phyloP scores from a whole-genome alignment of 2,888 invertebrate species.

The Drosophila emarginata region DNA sequence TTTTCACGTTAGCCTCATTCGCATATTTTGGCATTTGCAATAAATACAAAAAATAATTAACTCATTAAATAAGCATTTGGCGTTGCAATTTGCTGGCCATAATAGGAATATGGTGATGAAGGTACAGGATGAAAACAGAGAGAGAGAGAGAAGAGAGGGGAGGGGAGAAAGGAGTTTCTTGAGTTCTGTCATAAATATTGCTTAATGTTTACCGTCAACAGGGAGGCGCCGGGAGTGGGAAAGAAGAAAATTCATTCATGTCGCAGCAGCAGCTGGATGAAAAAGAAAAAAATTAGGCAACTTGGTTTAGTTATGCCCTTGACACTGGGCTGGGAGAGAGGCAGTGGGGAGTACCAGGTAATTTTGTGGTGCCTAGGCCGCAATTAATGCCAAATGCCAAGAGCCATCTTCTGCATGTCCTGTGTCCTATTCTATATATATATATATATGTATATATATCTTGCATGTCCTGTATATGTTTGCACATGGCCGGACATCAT shows the following conservation, averaged over 20 bases:
- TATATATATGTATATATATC: conserved; percentile 12
- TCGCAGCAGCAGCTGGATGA: too few relatives aligned
- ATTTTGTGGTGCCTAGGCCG: conserved; percentile 68
- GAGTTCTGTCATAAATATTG: conserved; percentile 41
- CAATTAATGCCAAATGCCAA: conserved; percentile 72
- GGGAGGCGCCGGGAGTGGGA: too few relatives aligned
- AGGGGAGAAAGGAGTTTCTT: background rate
- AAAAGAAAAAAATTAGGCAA: background rate
- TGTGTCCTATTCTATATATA: background rate
- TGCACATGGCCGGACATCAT: conserved; percentile 49
- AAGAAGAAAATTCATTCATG: too few relatives aligned
- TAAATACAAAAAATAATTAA: conserved; percentile 76
- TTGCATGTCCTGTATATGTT: conserved; percentile 11
- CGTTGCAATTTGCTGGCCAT: conserved; percentile 60
- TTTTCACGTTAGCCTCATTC: conserved; percentile 62
- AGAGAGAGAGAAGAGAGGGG: background rate
- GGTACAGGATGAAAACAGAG: background rate
- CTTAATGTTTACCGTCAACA: conserved; percentile 77
- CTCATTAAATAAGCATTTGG: conserved; percentile 78
- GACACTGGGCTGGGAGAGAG: background rate
- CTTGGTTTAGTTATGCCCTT: background rate
- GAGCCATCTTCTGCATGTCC: conserved; percentile 24
- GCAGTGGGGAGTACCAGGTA: conserved; percentile 58
- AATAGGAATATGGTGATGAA: background rate
- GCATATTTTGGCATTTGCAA: conserved; percentile 65